Conservation (phyloP, 1,140 invertebrate species). For the Adelges cooleyi region DNA sequence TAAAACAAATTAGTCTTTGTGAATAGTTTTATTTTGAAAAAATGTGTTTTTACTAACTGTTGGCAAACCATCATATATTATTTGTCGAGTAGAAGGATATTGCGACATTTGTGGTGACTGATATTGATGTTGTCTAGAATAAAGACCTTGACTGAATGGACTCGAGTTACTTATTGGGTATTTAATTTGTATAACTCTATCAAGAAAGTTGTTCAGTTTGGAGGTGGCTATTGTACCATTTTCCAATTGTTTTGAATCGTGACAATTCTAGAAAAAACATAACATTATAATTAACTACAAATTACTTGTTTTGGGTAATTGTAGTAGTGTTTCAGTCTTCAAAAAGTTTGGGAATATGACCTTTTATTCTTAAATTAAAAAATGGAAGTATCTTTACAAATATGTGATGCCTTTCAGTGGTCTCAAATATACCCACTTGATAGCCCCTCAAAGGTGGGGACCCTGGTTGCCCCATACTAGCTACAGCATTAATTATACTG, state of each 20-base stretch:
- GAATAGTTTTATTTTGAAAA: constrained; percentile 17
- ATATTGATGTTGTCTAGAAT: constrained; percentile 23
- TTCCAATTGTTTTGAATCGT: constrained; percentile 68
- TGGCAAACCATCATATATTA: constrained; percentile 17
- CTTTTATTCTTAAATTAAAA: too few species aligned
- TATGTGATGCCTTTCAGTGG: too few species aligned
- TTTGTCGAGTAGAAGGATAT: constrained; percentile 15
- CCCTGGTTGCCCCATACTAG: too few species aligned
- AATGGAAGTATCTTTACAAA: too few species aligned
- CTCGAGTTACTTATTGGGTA: constrained; percentile 40
- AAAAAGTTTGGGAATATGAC: too few species aligned
- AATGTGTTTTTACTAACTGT: constrained; percentile 24
- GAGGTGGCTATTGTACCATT: constrained; percentile 84
- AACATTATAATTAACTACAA: too few species aligned
- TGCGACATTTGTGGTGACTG: not conserved
- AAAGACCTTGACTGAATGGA: constrained; percentile 32
- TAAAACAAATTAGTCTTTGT: constrained; percentile 19
- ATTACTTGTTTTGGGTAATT: too few species aligned
- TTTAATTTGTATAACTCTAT: constrained; percentile 74
- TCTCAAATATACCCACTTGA: too few species aligned
- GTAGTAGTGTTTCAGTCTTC: too few species aligned
- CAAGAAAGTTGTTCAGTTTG: constrained; percentile 85
- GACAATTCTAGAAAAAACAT: constrained; percentile 51
- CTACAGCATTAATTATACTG: too few species aligned
- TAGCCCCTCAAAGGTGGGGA: too few species aligned